Conservation (phyloP, 2,113 vertebrate genomes). For the Budorcas taxicolor region DNA sequence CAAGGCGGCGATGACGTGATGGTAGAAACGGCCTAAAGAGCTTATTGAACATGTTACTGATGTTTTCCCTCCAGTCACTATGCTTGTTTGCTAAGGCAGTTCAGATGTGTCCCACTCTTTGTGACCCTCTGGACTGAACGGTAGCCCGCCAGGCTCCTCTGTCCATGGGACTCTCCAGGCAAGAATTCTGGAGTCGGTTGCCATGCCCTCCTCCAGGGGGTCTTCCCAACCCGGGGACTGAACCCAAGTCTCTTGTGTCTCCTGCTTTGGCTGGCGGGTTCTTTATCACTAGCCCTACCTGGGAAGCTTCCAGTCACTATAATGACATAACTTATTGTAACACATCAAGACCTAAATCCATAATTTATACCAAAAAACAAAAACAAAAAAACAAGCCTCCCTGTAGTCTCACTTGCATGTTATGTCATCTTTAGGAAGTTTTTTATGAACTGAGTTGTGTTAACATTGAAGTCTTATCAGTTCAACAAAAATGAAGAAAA, state of each 20-base stretch:
- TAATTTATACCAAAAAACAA: neutral
- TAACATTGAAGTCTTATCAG: neutral
- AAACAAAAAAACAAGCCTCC: neutral
- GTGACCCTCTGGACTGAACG: neutral
- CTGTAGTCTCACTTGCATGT: neutral
- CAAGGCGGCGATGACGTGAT: neutral
- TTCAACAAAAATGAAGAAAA: neutral
- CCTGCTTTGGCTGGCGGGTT: neutral
- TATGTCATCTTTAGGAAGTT: neutral
- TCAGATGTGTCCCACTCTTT: neutral
- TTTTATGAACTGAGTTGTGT: neutral
- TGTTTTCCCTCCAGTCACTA: neutral
- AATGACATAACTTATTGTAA: neutral
- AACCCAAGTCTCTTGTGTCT: neutral
- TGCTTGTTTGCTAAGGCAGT: neutral
- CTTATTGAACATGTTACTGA: neutral
- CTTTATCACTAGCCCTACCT: neutral
- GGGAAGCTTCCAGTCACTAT: neutral
- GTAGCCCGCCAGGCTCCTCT: neutral
- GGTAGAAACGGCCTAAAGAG: neutral
- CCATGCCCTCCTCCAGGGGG: neutral
- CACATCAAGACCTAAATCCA: neutral
- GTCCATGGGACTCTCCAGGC: neutral
- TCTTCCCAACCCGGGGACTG: rapidly evolving
- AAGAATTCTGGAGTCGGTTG: neutral